Percentiles rank a stretch among this genome's conserved stretches.
phyloP scores from a whole-genome alignment of 2,113 vertebrate species.

The Caloenas nicobarica region DNA sequence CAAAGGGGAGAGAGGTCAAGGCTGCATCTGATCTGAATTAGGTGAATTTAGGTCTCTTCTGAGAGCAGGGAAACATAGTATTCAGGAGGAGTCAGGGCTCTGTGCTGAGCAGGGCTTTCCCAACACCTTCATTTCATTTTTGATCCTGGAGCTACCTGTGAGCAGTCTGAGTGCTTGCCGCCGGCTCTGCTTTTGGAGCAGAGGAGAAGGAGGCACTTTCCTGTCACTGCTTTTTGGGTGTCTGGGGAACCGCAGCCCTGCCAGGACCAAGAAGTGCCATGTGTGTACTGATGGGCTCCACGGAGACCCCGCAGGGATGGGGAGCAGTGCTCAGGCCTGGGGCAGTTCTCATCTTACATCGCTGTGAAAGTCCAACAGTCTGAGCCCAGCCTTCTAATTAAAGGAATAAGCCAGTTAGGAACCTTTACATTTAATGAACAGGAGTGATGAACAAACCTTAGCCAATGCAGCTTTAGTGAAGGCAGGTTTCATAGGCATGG shows the following conservation, averaged over 20 bases:
- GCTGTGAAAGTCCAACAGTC: background rate
- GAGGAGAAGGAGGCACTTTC: background rate
- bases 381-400: background rate
- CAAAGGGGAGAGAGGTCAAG: background rate
- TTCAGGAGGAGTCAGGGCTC: background rate
- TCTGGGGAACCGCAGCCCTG: background rate
- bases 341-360: background rate
- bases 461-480: background rate
- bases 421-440: background rate
- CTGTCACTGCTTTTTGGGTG: background rate
- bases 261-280: background rate
- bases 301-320: background rate
- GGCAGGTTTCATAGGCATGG: background rate
- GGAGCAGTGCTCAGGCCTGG: background rate
- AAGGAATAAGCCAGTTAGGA: background rate
- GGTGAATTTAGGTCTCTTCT: background rate
- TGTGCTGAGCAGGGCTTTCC: background rate
- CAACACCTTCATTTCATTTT: fast-evolving
- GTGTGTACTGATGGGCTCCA: background rate
- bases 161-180: background rate
- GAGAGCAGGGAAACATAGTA: background rate
- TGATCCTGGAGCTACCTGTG: background rate
- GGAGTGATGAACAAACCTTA: background rate
- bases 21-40: background rate
- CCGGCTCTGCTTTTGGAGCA: background rate